Evolutionary conservation across 2,797 vertebrate genomes (phyloP).

Genomic region (Thamnophis elegans): DNA sequence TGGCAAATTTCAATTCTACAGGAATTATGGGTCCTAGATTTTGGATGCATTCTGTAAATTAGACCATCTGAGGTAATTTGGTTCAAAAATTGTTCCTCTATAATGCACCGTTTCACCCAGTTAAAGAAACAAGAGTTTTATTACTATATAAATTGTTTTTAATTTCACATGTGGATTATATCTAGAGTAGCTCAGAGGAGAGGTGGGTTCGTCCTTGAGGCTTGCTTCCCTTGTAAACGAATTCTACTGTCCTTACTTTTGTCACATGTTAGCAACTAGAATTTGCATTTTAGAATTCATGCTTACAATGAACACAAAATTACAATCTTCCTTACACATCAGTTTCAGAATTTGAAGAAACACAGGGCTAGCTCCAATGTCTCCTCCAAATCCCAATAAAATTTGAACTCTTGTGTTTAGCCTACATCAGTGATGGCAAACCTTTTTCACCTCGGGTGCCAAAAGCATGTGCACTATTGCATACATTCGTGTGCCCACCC

Average conservation of each 20-base stretch:
- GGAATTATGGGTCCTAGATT: too few species aligned
- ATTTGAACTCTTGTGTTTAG: background rate
- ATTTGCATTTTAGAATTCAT: background rate
- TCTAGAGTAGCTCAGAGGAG: background rate
- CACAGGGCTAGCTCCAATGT: background rate
- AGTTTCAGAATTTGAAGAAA: background rate
- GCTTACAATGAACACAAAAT: background rate
- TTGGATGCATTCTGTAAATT: background rate
- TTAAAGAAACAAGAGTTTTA: background rate
- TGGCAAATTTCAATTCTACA: too few species aligned
- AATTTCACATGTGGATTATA: background rate
- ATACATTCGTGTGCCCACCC: too few species aligned
- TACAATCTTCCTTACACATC: background rate
- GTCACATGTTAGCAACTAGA: background rate
- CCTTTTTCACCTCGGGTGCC: too few species aligned
- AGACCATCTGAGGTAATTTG: background rate
- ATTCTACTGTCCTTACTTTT: background rate
- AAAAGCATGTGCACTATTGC: too few species aligned
- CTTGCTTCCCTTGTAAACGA: background rate
- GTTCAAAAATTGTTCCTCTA: background rate
- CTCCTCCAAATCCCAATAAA: background rate
- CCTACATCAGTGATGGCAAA: too few species aligned
- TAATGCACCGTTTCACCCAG: background rate
- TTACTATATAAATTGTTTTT: background rate
- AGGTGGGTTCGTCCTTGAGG: background rate